Evolutionary conservation across 2,113 vertebrate genomes (phyloP), one percentile per base, ranked within the genome.

Genomic region (Chunga burmeisteri): DNA sequence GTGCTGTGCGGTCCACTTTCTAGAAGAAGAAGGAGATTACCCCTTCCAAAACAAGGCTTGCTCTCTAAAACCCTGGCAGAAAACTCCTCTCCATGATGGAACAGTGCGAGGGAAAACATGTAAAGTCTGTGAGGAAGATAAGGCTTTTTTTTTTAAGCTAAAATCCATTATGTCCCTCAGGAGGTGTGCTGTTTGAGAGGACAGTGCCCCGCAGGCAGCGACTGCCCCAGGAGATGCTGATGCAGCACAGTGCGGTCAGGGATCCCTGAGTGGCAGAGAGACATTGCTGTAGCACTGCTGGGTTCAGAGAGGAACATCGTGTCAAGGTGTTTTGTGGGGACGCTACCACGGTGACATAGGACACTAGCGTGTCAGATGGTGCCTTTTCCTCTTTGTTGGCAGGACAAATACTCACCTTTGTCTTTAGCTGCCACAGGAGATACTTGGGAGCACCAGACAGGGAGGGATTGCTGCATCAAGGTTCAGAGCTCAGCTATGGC

Each of bases 81-180:
- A 82, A 80, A 72, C 42, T 72, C 74, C 53, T 34, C 4, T 52
- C n/a, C 9, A 0, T 1, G 2, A 2, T 5, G 19, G 16, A 83
- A 16, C 11, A 18, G 7, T 0, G 0, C 7, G n/a, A 63, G 9
- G 38, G 32, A 49, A 53, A 42, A n/a, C 16, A 7, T 1, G 16
- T 11, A 14, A 59, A 55, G 26, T 30, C 75, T 11, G 3, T 63
- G 49, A 73, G 74, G 61, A 67, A 66, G 34, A 59, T 4, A 13
- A 26, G 3, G 12, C 8, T 22, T 81, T 23, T 40, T 17, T 30
- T 59, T 62, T 68, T 34, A n/a, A 72, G 62, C 17, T 47, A 18
- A 50, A 80, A 42, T 26, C 58, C 5, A 6, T 49, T 6, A 1
- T 17, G 16, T 30, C 34, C 18, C 62, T 58, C 15, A 8, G 13